Conservation (phyloP, 2,888 invertebrate species). For the Hyles lineata region DNA sequence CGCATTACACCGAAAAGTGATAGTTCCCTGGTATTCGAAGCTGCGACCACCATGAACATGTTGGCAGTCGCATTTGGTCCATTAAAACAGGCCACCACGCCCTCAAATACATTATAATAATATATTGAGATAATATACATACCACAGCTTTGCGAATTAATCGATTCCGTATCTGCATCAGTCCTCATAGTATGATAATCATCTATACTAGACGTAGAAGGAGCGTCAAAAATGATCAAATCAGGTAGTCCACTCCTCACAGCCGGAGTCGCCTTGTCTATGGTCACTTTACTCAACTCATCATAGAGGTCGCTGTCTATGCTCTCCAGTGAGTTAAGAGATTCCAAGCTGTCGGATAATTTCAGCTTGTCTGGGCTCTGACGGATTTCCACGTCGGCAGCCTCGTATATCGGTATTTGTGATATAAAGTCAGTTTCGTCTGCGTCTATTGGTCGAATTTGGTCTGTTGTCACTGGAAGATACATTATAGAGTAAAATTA, state of each 20-base stretch:
- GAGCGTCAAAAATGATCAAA: slow-evolving; percentile 73
- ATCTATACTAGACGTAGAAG: slow-evolving; percentile 65
- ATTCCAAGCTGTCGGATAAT: slow-evolving; percentile 67
- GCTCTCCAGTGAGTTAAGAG: slow-evolving; percentile 71
- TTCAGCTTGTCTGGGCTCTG: slow-evolving; percentile 53
- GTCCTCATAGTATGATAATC: slow-evolving; percentile 62
- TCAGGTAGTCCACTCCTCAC: slow-evolving; percentile 73
- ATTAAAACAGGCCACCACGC: neutral
- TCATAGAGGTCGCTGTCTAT: slow-evolving; percentile 72
- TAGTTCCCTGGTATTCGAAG: too few species aligned
- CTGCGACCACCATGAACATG: too few species aligned
- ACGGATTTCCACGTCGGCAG: slow-evolving; percentile 68
- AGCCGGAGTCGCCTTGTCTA: slow-evolving; percentile 58
- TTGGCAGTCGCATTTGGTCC: neutral
- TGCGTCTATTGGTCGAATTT: slow-evolving; percentile 36
- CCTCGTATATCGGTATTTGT: slow-evolving; percentile 76
- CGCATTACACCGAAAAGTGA: too few species aligned
- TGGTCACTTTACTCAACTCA: slow-evolving; percentile 66
- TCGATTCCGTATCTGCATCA: slow-evolving; percentile 52
- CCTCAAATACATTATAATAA: neutral
- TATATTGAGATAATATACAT: neutral
- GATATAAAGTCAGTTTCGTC: slow-evolving; percentile 70
- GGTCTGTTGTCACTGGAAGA: slow-evolving; percentile 47
- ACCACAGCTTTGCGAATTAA: slow-evolving; percentile 43
- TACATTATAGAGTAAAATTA: slow-evolving; percentile 17